Percentiles rank a stretch among this genome's conserved stretches.
These are phyloP conservation scores for Oxygymnocypris stewartii DNA, from an alignment of 2,113 vertebrate species.

Conservation along the genomic window DNA sequence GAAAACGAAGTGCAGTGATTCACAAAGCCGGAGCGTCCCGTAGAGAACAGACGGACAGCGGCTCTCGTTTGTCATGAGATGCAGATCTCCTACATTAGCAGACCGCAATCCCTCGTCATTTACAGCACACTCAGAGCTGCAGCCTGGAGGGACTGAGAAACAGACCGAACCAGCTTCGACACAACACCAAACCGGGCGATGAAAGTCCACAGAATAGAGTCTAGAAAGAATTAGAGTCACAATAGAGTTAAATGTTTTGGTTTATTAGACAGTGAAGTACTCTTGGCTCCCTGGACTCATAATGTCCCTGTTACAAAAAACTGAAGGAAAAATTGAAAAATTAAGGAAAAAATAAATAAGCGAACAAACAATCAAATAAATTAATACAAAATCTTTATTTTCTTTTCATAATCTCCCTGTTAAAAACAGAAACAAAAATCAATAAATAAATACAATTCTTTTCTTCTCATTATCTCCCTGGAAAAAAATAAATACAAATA, in stretches of 20 bases:
- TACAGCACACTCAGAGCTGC: constrained; percentile 33
- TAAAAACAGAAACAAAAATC: too few species aligned
- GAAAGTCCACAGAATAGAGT: neutral
- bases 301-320: too few species aligned
- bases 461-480: too few species aligned
- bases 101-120: constrained; percentile 63
- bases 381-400: too few species aligned
- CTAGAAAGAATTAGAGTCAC: neutral
- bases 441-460: too few species aligned
- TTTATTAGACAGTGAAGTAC: neutral
- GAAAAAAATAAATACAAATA: too few species aligned
- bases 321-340: too few species aligned
- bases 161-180: neutral
- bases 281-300: neutral
- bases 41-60: constrained; percentile 44
- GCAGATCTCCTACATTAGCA: constrained; percentile 45
- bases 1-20: constrained; percentile 16
- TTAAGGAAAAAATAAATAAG: too few species aligned
- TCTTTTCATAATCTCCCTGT: too few species aligned
- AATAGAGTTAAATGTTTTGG: neutral
- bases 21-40: neutral
- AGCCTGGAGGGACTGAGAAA: neutral
- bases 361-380: too few species aligned
- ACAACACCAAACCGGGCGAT: neutral
- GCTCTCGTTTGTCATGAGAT: constrained; percentile 62